These are phyloP conservation scores for Entomobrya proxima DNA, from an alignment of 2,888 invertebrate species.

Conservation along the genomic window DNA sequence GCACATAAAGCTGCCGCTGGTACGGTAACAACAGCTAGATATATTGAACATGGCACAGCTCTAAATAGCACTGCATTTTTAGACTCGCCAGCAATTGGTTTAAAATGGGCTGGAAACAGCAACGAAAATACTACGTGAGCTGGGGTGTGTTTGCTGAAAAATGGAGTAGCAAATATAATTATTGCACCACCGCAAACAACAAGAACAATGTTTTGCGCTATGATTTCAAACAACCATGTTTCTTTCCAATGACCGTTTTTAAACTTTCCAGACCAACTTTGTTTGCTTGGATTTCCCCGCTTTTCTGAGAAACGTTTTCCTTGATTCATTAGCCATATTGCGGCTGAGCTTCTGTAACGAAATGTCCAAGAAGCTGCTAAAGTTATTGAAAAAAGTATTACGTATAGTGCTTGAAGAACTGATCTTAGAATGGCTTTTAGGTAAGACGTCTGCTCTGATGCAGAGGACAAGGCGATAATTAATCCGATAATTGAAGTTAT, in stretches of 20 bases:
- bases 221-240: not conserved
- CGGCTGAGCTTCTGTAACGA: not conserved
- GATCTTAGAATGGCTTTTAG: not conserved
- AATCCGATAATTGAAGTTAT: not conserved
- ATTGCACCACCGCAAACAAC: not conserved
- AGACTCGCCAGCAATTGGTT: not conserved
- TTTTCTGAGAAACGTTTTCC: not conserved
- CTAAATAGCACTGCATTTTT: not conserved
- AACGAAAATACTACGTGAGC: not conserved
- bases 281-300: too few species aligned
- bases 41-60: not conserved
- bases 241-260: too few species aligned
- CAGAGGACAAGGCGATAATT: not conserved
- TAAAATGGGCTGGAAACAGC: not conserved
- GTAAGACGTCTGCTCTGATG: not conserved
- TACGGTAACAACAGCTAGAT: not conserved
- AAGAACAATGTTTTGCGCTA: not conserved
- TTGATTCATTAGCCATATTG: conserved; percentile 2
- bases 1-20: not conserved
- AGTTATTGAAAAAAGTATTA: not conserved
- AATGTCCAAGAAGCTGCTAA: not conserved
- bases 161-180: not conserved
- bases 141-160: not conserved
- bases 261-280: too few species aligned
- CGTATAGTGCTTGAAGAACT: not conserved